These are phyloP conservation scores for Tetragonula clypearis DNA, from an alignment of 1,140 invertebrate species.

Conservation along the genomic window DNA sequence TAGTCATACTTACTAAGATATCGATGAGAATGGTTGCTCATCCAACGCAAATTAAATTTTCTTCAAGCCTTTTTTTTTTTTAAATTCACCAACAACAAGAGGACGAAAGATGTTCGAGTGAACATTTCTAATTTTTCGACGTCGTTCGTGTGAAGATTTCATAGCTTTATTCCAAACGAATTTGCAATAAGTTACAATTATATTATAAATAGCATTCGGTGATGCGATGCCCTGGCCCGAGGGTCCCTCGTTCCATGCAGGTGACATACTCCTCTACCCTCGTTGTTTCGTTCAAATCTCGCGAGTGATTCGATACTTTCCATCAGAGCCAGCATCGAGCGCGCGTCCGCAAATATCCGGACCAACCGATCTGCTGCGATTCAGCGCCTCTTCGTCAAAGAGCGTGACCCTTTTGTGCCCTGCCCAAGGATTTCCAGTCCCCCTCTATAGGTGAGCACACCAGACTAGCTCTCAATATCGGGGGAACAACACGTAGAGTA, in stretches of 20 bases:
- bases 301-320: slow-evolving; percentile 7
- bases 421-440: slow-evolving; percentile 84
- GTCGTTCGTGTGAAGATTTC: too few relatives aligned
- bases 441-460: slow-evolving; percentile 81
- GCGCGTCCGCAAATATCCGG: slow-evolving; percentile 77
- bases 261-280: slow-evolving; percentile 75
- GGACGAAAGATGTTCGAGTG: too few relatives aligned
- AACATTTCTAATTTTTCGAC: too few relatives aligned
- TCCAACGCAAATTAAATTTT: too few relatives aligned
- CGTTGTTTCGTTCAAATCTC: neutral
- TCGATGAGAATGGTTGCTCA: too few relatives aligned
- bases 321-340: slow-evolving; percentile 80
- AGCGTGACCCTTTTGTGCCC: slow-evolving; percentile 83
- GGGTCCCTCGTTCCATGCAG: slow-evolving; percentile 86
- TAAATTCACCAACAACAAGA: too few relatives aligned
- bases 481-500: neutral
- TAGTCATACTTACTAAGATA: too few relatives aligned
- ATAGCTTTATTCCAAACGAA: too few relatives aligned
- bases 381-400: slow-evolving; percentile 67
- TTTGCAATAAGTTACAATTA: slow-evolving; percentile 70
- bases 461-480: neutral
- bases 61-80: too few relatives aligned
- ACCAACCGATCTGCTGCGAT: slow-evolving; percentile 76
- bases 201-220: slow-evolving; percentile 75
- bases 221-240: slow-evolving; percentile 84